A percentile compares a stretch with the other conserved stretches of the same genome.
These are phyloP conservation scores for Nematostella vectensis DNA, from an alignment of 92 coral and sea anemone genomes.

Conservation along the genomic window DNA sequence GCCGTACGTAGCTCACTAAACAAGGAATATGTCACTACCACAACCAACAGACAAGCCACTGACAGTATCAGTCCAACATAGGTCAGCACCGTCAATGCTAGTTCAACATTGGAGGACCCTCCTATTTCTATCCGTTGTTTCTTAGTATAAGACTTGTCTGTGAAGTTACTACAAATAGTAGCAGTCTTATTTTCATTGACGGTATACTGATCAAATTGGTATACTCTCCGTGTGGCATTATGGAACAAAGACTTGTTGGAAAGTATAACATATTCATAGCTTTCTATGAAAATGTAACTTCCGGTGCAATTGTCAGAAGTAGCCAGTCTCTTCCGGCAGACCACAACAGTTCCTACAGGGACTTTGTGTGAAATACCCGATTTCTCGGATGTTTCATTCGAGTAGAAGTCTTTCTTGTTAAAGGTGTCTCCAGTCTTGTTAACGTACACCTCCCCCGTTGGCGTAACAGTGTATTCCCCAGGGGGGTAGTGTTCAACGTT, in stretches of 20 bases:
- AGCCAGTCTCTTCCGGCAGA: slow-evolving; percentile 24
- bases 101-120: neutral
- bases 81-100: slow-evolving; percentile 17
- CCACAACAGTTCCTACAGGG: slow-evolving; percentile 31
- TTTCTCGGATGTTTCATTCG: slow-evolving; percentile 3
- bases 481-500: slow-evolving; percentile 3
- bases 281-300: slow-evolving; percentile 8
- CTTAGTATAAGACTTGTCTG: neutral
- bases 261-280: slow-evolving; percentile 25
- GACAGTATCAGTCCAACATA: slow-evolving; percentile 32
- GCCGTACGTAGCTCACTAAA: slow-evolving; percentile 35
- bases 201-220: slow-evolving; percentile 16
- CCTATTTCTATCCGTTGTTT: neutral
- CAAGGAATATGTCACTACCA: slow-evolving; percentile 26
- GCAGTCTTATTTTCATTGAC: slow-evolving; percentile 17
- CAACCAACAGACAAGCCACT: slow-evolving; percentile 9
- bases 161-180: slow-evolving; percentile 18
- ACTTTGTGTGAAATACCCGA: neutral
- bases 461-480: slow-evolving; percentile 6
- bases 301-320: slow-evolving; percentile 13
- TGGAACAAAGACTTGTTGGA: slow-evolving; percentile 33
- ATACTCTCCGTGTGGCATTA: slow-evolving; percentile 17
- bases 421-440: slow-evolving; percentile 12
- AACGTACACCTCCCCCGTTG: slow-evolving; percentile 11
- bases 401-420: slow-evolving; percentile 7